A percentile compares a stretch with the other conserved stretches of the same genome.
phyloP scores from a whole-genome alignment of 2,797 vertebrate species.

The Taeniopygia guttata region DNA sequence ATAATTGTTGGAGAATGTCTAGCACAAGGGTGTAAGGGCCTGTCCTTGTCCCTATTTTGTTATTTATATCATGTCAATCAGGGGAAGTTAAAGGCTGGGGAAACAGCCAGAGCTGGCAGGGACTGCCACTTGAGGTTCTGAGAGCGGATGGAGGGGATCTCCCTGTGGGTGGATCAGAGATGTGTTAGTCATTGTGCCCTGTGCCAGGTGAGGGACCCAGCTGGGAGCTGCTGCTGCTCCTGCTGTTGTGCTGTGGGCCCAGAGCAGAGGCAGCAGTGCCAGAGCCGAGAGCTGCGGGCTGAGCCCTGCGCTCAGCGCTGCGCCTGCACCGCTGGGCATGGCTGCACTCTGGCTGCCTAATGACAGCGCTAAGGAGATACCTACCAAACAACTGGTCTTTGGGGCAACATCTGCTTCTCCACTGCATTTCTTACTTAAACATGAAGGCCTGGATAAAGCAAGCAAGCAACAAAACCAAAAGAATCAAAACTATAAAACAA shows the following conservation, averaged over 20 bases:
- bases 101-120: background rate
- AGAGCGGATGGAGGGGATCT: background rate
- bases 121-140: background rate
- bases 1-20: background rate
- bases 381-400: background rate
- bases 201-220: background rate
- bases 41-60: background rate
- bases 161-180: background rate
- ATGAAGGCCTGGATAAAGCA: background rate
- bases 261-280: background rate
- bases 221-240: background rate
- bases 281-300: background rate
- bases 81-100: background rate
- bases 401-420: background rate
- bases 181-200: background rate
- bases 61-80: background rate
- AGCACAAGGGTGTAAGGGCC: background rate
- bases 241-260: background rate
- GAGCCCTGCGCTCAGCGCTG: background rate
- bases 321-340: accelerated
- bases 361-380: background rate
- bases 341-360: accelerated
- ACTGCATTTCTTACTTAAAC: background rate
- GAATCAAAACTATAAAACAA: background rate
- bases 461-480: background rate